phyloP scores from a whole-genome alignment of 1,140 invertebrate genomes.

The Chrysoperla carnea region DNA sequence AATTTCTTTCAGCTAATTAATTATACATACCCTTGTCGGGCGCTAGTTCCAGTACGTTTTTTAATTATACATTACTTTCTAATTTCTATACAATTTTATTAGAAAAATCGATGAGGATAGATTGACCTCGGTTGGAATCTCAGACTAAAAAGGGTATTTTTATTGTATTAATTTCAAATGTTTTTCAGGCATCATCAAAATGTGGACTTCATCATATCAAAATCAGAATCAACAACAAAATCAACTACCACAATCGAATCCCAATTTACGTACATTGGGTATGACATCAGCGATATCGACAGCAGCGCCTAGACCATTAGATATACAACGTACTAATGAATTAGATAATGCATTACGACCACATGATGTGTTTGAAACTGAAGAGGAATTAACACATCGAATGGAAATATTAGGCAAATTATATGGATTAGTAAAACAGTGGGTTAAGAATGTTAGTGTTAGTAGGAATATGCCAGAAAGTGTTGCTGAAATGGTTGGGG shows the following conservation, averaged over 20 bases:
- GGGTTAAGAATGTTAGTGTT: constrained; percentile 80
- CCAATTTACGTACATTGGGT: constrained; percentile 39
- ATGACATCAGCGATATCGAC: constrained; percentile 89
- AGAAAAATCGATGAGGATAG: too few relatives aligned
- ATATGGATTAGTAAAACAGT: constrained; percentile 76
- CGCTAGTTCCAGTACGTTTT: too few relatives aligned
- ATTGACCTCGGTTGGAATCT: too few relatives aligned
- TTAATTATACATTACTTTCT: too few relatives aligned
- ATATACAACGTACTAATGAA: constrained; percentile 67
- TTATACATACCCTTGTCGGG: too few relatives aligned
- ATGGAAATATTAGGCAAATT: constrained; percentile 70
- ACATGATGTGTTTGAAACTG: constrained; percentile 84
- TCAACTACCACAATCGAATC: constrained; percentile 7
- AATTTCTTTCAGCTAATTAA: too few relatives aligned
- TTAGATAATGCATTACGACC: constrained; percentile 65
- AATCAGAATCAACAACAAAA: too few relatives aligned
- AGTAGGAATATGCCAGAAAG: constrained; percentile 76
- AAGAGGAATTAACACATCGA: constrained; percentile 77
- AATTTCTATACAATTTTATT: too few relatives aligned
- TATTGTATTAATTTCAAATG: too few relatives aligned
- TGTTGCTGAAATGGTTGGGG: constrained; percentile 76
- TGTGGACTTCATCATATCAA: too few relatives aligned
- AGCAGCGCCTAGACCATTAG: constrained; percentile 69
- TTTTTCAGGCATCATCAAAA: too few relatives aligned
- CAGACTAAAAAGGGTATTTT: too few relatives aligned